These are phyloP conservation scores for Podarcis cretensis DNA, from an alignment of 2,113 vertebrate genomes.

Conservation along the genomic window DNA sequence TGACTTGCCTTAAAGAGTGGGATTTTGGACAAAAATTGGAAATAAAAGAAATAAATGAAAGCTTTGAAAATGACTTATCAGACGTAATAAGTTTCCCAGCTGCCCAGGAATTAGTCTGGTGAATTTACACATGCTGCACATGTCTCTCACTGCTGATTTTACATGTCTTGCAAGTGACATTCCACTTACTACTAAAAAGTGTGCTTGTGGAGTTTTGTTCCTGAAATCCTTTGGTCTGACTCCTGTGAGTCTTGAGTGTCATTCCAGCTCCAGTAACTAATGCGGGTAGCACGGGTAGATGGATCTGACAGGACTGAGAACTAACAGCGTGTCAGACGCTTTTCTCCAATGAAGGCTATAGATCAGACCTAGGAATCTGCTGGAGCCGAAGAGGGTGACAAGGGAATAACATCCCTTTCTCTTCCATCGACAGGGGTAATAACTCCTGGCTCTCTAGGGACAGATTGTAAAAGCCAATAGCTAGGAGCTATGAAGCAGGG, in stretches of 20 bases:
- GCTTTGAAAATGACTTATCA: not conserved
- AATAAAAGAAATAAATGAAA: not conserved
- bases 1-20: not conserved
- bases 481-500: conserved; percentile 95
- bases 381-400: conserved; percentile 90
- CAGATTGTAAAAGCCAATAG: conserved; percentile 99
- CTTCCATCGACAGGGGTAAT: conserved; percentile 98
- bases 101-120: conserved; percentile 2
- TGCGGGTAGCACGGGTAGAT: conserved; percentile 72
- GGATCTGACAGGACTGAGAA: conserved; percentile 77
- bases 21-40: not conserved
- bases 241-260: conserved; percentile 71
- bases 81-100: not conserved
- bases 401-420: conserved; percentile 99
- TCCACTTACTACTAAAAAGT: conserved; percentile 40
- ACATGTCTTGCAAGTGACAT: not conserved
- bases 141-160: conserved; percentile 14
- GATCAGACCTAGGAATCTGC: conserved; percentile 93
- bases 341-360: conserved; percentile 86
- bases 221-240: conserved; percentile 65
- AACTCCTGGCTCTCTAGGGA: conserved; percentile 98
- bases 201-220: conserved; percentile 44
- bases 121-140: not conserved
- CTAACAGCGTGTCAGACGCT: conserved; percentile 79
- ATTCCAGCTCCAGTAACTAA: conserved; percentile 76